These are phyloP conservation scores for Meda fulgida DNA, from an alignment of 2,797 vertebrate species.

Conservation along the genomic window DNA sequence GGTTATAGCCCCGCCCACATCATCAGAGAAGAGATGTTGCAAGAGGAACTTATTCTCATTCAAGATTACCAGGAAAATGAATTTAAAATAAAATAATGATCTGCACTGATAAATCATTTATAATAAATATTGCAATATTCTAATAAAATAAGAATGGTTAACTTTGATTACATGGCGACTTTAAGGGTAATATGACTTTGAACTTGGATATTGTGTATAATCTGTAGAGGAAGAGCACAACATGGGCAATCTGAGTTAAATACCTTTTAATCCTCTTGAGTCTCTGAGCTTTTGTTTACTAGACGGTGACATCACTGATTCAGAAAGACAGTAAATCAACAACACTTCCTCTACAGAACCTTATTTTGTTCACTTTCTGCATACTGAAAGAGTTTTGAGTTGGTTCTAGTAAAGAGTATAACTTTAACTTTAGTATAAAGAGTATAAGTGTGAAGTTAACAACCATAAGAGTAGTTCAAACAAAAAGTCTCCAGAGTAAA, in stretches of 20 bases:
- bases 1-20: too few species aligned
- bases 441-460: background rate
- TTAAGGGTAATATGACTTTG: background rate
- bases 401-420: background rate
- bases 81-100: too few species aligned
- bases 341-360: background rate
- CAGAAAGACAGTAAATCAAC: background rate
- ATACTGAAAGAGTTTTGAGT: background rate
- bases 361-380: background rate
- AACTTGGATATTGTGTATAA: background rate
- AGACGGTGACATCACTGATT: slow-evolving; percentile 1
- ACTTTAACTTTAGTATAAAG: too few species aligned
- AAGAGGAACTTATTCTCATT: background rate
- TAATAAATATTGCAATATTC: too few species aligned
- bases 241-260: background rate
- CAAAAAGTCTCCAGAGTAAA: background rate
- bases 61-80: background rate
- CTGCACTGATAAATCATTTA: too few species aligned
- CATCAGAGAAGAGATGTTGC: too few species aligned
- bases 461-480: background rate
- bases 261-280: slow-evolving; percentile 23
- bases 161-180: background rate
- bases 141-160: too few species aligned
- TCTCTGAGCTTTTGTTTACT: slow-evolving; percentile 1
- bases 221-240: background rate